Conservation (phyloP, 2,888 invertebrate species). For the Panzeria rudis region DNA sequence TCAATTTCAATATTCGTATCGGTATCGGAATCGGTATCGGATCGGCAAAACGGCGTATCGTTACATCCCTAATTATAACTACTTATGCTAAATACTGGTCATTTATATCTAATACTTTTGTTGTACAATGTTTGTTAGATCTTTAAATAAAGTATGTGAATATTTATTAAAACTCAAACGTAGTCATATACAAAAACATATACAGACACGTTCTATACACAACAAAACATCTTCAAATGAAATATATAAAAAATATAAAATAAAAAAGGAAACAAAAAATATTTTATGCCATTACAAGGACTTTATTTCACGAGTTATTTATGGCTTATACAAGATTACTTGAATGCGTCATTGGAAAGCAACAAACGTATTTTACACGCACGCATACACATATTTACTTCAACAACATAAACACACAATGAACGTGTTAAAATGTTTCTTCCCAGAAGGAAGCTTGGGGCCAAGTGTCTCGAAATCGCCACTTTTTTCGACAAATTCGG, state of each 20-base stretch:
- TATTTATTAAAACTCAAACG: conserved; percentile 29
- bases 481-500: too few relatives aligned
- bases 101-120: neutral
- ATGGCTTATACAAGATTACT: conserved; percentile 62
- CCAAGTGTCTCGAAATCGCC: too few relatives aligned
- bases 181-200: neutral
- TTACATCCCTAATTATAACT: too few relatives aligned
- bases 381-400: neutral
- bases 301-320: conserved; percentile 72
- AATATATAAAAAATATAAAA: conserved; percentile 15
- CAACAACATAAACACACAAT: neutral
- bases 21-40: too few relatives aligned
- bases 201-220: neutral
- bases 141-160: conserved; percentile 31
- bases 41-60: too few relatives aligned
- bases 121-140: conserved; percentile 16
- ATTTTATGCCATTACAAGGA: conserved; percentile 58
- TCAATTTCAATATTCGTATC: too few relatives aligned
- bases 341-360: conserved; percentile 38
- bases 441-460: too few relatives aligned
- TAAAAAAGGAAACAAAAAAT: conserved; percentile 41
- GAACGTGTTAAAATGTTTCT: too few relatives aligned
- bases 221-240: conserved; percentile 31
- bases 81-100: neutral
- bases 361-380: conserved; percentile 4